Percentiles rank a stretch among this genome's conserved stretches.
These are phyloP conservation scores for Cydia splendana DNA, from an alignment of 1,140 invertebrate species.

Conservation along the genomic window DNA sequence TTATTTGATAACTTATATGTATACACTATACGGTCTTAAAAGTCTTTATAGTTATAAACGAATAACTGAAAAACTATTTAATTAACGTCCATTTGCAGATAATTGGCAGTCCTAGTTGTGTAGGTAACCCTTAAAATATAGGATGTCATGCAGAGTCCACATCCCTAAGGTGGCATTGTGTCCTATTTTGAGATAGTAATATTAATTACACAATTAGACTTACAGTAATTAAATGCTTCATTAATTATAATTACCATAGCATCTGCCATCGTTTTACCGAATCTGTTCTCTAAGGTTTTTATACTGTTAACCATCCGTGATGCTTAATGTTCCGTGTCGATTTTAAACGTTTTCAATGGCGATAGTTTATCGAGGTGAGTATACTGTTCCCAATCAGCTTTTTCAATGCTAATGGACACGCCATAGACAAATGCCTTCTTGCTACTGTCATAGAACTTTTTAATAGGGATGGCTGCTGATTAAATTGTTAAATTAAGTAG, in stretches of 20 bases:
- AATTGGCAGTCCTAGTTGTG: no score
- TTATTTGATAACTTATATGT: no score
- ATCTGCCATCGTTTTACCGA: neutral
- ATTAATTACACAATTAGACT: neutral
- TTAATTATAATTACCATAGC: neutral
- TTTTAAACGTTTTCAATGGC: constrained; percentile 18
- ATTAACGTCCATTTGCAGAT: no score
- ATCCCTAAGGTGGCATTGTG: neutral
- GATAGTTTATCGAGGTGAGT: constrained; percentile 16
- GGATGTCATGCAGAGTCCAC: no score
- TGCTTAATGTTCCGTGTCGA: neutral
- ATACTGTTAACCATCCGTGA: neutral
- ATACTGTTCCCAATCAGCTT: constrained; percentile 13
- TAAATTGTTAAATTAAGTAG: no score
- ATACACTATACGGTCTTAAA: no score
- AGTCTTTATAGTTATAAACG: no score
- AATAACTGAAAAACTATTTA: no score
- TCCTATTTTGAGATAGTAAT: neutral
- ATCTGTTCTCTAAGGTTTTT: neutral
- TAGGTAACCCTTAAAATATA: no score
- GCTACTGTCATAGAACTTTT: no score
- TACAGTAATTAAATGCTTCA: neutral
- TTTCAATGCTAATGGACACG: neutral
- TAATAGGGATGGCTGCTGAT: no score
- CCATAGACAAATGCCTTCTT: no score